Base-by-base conservation (phyloP, 2,797 vertebrate genomes). In the Anableps anableps region DNA sequence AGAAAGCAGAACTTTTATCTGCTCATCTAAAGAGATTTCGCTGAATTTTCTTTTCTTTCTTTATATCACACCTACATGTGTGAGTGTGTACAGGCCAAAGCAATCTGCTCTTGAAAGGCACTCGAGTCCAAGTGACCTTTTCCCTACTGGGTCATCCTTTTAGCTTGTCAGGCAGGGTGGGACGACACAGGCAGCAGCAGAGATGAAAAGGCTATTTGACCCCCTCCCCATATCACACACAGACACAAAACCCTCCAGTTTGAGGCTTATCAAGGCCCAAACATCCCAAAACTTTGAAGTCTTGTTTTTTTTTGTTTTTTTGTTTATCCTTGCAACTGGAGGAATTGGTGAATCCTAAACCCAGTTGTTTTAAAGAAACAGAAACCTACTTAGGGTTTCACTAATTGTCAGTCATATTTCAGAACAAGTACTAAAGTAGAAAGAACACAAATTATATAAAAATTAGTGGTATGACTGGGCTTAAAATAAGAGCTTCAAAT, bases 151-250 rank as follows among this genome's bases (percentile, higher is more conserved):
- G 92, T 92, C 89, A 88, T 81, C 84, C 85, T 92, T 91, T 91
- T 75, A 88, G 90, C 78, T 64, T 51, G 83, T 75, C 16, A 60
- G 79, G 73, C 81, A 80, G 84, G 83, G 85, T 80, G 82, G 88
- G 88, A 87, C 43, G 34, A 82, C 89, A 73, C 82, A 87, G 86
- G 87, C 89, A 86, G 87, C 83, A 83, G 88, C 80, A 80, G 77
- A 89, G 87, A 93, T 94, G 88, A 94, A 95, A 93, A 93, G 91
- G 88, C 87, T 78, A 91, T 79, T 83, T 91, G 91, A 95, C 89
- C 88, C 86, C 92, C 78, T 43, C 68, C 26, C n/a, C 68, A 16
- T 71, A 47, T 71, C 68, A 47, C 68, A 71, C 68, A 45, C 53
- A 6, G 29, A 89, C 90, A 93, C 91, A 93, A 93, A 92, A 82